Percentiles rank a stretch among this genome's conserved stretches.
phyloP scores from a whole-genome alignment of 2,113 vertebrate species.

The Oxyura jamaicensis region DNA sequence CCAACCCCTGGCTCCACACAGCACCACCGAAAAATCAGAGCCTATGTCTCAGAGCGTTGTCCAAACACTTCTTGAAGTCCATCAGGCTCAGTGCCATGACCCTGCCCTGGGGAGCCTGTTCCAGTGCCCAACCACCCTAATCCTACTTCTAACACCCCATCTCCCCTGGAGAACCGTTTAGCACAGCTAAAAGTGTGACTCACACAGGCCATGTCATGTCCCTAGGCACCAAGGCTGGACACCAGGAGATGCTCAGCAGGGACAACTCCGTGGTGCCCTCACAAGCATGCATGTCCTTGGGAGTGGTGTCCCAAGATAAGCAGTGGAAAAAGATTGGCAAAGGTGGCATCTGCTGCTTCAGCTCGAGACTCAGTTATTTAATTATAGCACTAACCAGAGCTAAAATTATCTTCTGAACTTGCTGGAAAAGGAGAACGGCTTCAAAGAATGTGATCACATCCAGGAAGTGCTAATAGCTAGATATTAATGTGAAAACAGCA shows the following conservation, averaged over 20 bases:
- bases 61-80: not conserved
- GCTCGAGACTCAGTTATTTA: not conserved
- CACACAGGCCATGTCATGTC: not conserved
- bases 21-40: not conserved
- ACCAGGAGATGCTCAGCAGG: not conserved
- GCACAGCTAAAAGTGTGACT: not conserved
- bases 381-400: not conserved
- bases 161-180: not conserved
- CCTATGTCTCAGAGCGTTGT: not conserved
- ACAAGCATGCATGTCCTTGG: rapidly evolving
- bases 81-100: not conserved
- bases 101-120: not conserved
- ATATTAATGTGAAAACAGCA: not conserved
- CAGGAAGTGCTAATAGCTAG: not conserved
- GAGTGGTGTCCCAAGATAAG: not conserved
- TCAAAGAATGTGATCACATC: not conserved
- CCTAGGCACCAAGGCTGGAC: not conserved
- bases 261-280: not conserved
- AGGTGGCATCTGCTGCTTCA: not conserved
- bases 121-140: not conserved
- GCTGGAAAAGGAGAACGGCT: not conserved
- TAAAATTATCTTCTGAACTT: not conserved
- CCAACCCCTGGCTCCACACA: too few relatives aligned
- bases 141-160: not conserved
- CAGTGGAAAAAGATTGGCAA: not conserved